Base-by-base conservation (phyloP, 30 jellyfish, hydroid and myxozoan genomes). In the Turritopsis rubra region DNA sequence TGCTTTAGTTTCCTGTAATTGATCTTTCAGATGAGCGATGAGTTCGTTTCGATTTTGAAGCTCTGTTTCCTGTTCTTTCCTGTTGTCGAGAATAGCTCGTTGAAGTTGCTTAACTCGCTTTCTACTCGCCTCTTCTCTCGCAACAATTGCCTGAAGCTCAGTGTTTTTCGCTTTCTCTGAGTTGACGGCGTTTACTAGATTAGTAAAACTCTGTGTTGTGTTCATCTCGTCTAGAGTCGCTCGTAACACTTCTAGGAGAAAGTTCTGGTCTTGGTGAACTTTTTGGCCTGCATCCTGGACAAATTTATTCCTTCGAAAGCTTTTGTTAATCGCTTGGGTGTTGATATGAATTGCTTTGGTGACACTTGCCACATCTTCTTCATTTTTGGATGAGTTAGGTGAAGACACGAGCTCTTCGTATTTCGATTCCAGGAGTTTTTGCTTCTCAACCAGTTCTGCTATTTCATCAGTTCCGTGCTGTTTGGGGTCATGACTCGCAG, bases 1-100 rank as follows among this genome's bases (percentile, higher is more conserved):
- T 7, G 98, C 98, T 88, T 92, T 92, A 5, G 93, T 87, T 84
- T 92, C 98, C 54, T 92, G 98, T 25, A 92, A 81, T 77, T 92
- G 96, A 66, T 92, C 98, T 82, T 92, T 92, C 82, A 91, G 73
- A 78, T 91, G 89, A 30, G 98, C 98, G 25, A 91, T 91, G 87
- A 88, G 76, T 88, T 91, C 98, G 52, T 84, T 91, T 28, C 96
- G 86, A 28, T 91, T 91, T 89, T 93, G 97, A 53, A 93, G 84
- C 79, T 93, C 99, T 29, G 83, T 80, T 81, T 93, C 99, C 53
- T 85, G 91, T 53, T 88, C 96, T 21, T 83, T 85, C 65, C 84
- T 85, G 70, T 82, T 95, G 29, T 93, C 99, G 7, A 85, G 53
- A 1, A 93, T 79, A 27, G 91, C 88, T 28, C 80, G 80, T 81